phyloP scores from a whole-genome alignment of 2,113 vertebrate species.

The Rhineura floridana region DNA sequence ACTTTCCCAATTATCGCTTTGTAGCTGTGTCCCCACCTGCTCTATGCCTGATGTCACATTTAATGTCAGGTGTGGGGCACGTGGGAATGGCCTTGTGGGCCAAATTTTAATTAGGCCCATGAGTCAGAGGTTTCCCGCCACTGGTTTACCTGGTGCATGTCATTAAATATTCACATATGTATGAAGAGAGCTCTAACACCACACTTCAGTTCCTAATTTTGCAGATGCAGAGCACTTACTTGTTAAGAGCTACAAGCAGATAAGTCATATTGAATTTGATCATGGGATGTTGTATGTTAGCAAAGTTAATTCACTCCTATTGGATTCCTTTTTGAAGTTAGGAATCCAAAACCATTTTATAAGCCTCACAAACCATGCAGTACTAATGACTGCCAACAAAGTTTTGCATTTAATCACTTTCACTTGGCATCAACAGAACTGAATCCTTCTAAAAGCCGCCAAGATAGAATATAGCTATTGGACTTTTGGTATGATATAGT shows the following conservation, averaged over 20 bases:
- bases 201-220: neutral
- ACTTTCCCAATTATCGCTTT: too few relatives aligned
- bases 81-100: too few relatives aligned
- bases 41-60: too few relatives aligned
- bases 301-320: neutral
- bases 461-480: neutral
- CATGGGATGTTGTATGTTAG: neutral
- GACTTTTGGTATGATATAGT: constrained; percentile 44
- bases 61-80: too few relatives aligned
- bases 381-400: constrained; percentile 25
- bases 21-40: too few relatives aligned
- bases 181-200: neutral
- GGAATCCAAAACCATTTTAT: constrained; percentile 57
- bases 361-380: constrained; percentile 46
- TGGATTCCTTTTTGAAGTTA: constrained; percentile 43
- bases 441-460: neutral
- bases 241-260: neutral
- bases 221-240: neutral
- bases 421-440: constrained; percentile 38
- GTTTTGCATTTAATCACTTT: constrained; percentile 38
- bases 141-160: neutral
- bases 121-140: too few relatives aligned
- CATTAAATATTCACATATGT: neutral
- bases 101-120: too few relatives aligned
- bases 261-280: neutral